Conservation (phyloP, 1,140 invertebrate species). For the Zelostemma sp. region DNA sequence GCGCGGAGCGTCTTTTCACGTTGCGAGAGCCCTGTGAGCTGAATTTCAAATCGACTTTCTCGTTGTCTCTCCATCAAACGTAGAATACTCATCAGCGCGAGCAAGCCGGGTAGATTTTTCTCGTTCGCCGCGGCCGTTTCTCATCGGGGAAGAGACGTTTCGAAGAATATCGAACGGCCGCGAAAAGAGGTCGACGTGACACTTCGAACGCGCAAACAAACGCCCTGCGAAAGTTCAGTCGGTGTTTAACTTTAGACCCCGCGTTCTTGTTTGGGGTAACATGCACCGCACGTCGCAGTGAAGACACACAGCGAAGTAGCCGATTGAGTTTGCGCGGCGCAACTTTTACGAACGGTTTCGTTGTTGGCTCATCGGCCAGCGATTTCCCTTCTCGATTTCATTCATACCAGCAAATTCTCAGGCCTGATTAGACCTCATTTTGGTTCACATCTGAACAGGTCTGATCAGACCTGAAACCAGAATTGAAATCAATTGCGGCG, state of each 20-base stretch:
- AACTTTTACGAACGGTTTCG: neutral
- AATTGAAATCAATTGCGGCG: too few species aligned
- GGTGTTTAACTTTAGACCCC: neutral
- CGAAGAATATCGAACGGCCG: neutral
- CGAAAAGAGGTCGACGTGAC: neutral
- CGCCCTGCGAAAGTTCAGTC: neutral
- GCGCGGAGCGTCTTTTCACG: slow-evolving; percentile 17
- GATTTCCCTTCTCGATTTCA: neutral
- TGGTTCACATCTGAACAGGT: too few species aligned
- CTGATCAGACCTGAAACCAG: too few species aligned
- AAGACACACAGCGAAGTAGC: neutral
- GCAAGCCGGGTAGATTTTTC: neutral
- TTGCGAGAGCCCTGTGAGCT: slow-evolving; percentile 27
- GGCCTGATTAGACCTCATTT: too few species aligned
- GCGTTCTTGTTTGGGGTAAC: neutral
- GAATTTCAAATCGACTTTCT: slow-evolving; percentile 32
- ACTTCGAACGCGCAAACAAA: slow-evolving; percentile 1
- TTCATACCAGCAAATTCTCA: neutral
- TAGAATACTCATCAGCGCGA: slow-evolving; percentile 19
- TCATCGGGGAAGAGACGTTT: neutral
- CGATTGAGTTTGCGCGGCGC: neutral
- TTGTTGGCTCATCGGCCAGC: neutral
- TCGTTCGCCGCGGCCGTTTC: neutral
- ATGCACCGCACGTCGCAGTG: neutral
- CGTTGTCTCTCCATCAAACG: slow-evolving; percentile 28